Evolutionary conservation across 1,140 invertebrate genomes (phyloP).

Genomic region (Limonius californicus): DNA sequence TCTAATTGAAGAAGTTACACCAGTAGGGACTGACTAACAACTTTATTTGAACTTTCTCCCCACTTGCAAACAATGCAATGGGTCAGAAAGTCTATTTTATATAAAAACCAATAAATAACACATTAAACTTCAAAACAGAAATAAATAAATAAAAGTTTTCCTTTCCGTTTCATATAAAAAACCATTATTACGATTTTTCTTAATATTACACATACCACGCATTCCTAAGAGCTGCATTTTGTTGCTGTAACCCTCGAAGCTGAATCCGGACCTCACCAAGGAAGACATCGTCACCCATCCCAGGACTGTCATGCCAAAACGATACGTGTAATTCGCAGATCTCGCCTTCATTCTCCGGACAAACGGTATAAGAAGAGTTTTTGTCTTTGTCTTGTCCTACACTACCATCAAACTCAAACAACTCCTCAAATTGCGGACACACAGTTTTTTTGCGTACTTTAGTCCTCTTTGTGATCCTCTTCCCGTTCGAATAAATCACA

Average conservation of each 20-base stretch:
- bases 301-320: slow-evolving; percentile 79
- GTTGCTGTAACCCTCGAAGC: slow-evolving; percentile 63
- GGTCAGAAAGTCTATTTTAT: too few species aligned
- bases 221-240: slow-evolving; percentile 54
- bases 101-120: too few species aligned
- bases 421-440: slow-evolving; percentile 84
- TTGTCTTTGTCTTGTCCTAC: slow-evolving; percentile 54
- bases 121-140: too few species aligned
- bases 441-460: slow-evolving; percentile 86
- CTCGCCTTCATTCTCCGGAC: slow-evolving; percentile 56
- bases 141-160: too few species aligned
- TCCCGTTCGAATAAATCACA: slow-evolving; percentile 74
- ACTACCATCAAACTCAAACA: slow-evolving; percentile 78
- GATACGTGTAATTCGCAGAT: slow-evolving; percentile 72
- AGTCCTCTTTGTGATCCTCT: slow-evolving; percentile 76
- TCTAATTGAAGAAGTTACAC: too few species aligned
- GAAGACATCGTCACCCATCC: slow-evolving; percentile 73
- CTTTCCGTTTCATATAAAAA: too few species aligned
- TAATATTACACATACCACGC: slow-evolving; percentile 64
- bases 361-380: slow-evolving; percentile 28
- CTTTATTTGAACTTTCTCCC: too few species aligned
- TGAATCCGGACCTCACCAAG: slow-evolving; percentile 82
- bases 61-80: too few species aligned
- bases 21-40: too few species aligned
- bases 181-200: too few species aligned